Percentiles rank a stretch among this genome's conserved stretches.
Conservation (phyloP, 2,888 invertebrate species). For the Eupithecia vulgata region DNA sequence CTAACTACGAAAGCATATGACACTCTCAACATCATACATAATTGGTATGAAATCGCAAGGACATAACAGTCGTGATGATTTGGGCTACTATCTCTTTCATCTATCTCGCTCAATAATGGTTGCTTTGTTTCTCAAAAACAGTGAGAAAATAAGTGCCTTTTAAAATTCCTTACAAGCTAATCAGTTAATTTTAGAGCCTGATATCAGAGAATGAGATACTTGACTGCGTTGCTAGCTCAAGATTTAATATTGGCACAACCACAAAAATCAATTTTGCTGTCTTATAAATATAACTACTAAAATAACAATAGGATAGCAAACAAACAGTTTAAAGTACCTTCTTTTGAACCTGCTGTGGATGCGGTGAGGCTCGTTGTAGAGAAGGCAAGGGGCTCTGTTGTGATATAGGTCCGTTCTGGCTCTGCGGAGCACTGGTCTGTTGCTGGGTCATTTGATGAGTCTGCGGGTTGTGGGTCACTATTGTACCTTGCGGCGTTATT, state of each 20-base stretch:
- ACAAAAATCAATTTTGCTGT: too few species aligned
- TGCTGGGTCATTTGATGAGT: constrained; percentile 56
- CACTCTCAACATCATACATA: background rate
- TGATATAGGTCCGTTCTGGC: constrained; percentile 66
- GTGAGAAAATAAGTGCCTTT: background rate
- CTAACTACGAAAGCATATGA: background rate
- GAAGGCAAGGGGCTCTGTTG: constrained; percentile 59
- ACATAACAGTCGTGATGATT: background rate
- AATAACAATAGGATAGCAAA: background rate
- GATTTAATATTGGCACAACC: too few species aligned
- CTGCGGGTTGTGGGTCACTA: constrained; percentile 68
- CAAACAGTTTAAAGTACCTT: constrained; percentile 29
- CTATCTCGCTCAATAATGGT: background rate
- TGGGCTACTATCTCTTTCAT: background rate
- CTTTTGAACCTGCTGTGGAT: constrained; percentile 57
- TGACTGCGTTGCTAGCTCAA: too few species aligned
- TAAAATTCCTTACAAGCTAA: background rate
- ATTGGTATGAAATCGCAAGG: background rate
- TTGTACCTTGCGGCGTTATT: constrained; percentile 76
- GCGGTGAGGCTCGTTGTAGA: constrained; percentile 59
- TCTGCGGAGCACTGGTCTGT: constrained; percentile 59
- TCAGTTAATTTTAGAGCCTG: background rate
- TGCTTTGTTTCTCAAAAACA: background rate
- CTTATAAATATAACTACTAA: background rate
- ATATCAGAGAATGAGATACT: too few species aligned